Evolutionary conservation across 2,113 vertebrate genomes (phyloP).

Genomic region (Oenanthe oenanthe): DNA sequence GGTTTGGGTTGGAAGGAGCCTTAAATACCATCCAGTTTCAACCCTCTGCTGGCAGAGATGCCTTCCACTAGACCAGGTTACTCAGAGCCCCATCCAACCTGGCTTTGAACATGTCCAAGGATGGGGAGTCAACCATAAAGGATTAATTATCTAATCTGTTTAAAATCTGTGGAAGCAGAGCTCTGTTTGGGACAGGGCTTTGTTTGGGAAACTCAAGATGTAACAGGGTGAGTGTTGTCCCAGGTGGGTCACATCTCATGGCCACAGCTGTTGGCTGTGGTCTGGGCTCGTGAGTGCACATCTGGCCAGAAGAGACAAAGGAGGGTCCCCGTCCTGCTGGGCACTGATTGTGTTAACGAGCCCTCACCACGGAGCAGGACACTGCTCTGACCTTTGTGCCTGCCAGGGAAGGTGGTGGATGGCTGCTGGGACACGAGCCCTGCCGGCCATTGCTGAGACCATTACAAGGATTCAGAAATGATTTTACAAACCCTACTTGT

Average conservation of each 20-base stretch:
- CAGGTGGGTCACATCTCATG: fast-evolving
- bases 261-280: fast-evolving
- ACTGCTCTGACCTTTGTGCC: neutral
- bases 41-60: neutral
- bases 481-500: neutral
- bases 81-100: neutral
- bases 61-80: neutral
- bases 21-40: neutral
- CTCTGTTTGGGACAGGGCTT: neutral
- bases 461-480: neutral
- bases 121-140: neutral
- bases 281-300: neutral
- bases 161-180: neutral
- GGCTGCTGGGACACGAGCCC: fast-evolving
- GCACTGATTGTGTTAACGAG: neutral
- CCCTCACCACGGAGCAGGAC: fast-evolving
- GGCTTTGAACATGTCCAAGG: neutral
- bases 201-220: neutral
- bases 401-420: neutral
- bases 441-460: neutral
- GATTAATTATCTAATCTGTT: neutral
- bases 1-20: neutral
- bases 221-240: neutral
- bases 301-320: neutral
- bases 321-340: fast-evolving